These are phyloP conservation scores for Schrankia costaestrigalis DNA, from an alignment of 2,888 invertebrate species.

Conservation along the genomic window DNA sequence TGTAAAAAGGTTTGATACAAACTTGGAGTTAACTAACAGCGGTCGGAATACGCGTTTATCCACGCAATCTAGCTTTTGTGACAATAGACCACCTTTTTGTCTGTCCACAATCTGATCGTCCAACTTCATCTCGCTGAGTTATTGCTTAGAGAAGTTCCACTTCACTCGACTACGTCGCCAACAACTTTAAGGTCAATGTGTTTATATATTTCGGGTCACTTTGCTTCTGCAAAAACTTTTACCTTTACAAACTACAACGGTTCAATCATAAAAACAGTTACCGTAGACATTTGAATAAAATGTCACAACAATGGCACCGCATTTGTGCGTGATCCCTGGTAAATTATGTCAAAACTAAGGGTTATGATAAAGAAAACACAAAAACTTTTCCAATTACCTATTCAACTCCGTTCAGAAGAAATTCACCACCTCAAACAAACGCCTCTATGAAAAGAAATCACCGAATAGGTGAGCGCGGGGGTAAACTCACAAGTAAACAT, in stretches of 20 bases:
- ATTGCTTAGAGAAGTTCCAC: slow-evolving; percentile 56
- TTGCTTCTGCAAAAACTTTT: slow-evolving; percentile 34
- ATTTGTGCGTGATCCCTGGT: slow-evolving; percentile 22
- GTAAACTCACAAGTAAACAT: slow-evolving; percentile 78
- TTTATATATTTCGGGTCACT: slow-evolving; percentile 48
- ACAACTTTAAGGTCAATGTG: slow-evolving; percentile 46
- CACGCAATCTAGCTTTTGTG: slow-evolving; percentile 54
- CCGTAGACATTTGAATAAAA: slow-evolving; percentile 11
- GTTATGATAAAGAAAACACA: slow-evolving; percentile 53
- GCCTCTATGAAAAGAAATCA: slow-evolving; percentile 76
- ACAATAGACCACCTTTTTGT: slow-evolving; percentile 53
- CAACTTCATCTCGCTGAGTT: slow-evolving; percentile 57
- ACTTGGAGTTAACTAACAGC: slow-evolving; percentile 41
- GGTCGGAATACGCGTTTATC: slow-evolving; percentile 50
- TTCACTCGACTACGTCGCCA: slow-evolving; percentile 40
- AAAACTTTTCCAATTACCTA: slow-evolving; percentile 75
- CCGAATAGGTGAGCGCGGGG: slow-evolving; percentile 75
- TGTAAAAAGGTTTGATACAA: slow-evolving; percentile 27
- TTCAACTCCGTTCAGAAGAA: slow-evolving; percentile 64
- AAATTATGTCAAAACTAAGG: slow-evolving; percentile 44
- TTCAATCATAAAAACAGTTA: slow-evolving; percentile 23
- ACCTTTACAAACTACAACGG: slow-evolving; percentile 18
- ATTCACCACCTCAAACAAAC: slow-evolving; percentile 67
- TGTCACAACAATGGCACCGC: slow-evolving; percentile 12
- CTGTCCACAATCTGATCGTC: slow-evolving; percentile 59